phyloP scores from a whole-genome alignment of 2,888 invertebrate species.

The Rotaria macrura region DNA sequence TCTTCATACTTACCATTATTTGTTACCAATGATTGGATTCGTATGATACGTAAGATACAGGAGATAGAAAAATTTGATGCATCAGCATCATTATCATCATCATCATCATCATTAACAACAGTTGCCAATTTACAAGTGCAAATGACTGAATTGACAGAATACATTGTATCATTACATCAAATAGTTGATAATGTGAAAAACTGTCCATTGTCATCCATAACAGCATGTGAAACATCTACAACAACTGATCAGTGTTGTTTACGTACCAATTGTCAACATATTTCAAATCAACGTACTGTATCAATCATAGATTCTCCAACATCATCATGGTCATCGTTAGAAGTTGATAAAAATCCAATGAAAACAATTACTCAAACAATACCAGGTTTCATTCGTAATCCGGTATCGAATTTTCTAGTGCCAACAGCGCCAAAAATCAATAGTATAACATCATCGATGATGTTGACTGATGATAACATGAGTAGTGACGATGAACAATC shows the following conservation, averaged over 20 bases:
- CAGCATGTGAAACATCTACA: neutral
- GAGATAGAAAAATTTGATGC: neutral
- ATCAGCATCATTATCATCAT: too few relatives aligned
- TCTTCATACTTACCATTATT: neutral
- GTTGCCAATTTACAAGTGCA: neutral
- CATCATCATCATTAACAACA: neutral
- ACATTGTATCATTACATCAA: neutral
- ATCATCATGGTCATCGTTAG: neutral
- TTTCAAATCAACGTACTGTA: neutral
- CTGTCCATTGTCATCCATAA: neutral
- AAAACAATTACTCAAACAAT: neutral
- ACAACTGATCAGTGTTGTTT: neutral
- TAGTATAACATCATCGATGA: neutral
- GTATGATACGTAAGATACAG: neutral
- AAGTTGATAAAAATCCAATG: neutral
- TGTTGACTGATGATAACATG: neutral
- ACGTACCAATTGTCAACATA: neutral
- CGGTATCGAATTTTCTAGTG: conserved; percentile 4
- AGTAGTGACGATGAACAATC: neutral
- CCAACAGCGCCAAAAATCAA: neutral
- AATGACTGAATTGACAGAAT: neutral
- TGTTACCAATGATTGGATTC: neutral
- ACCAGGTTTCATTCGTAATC: conserved; percentile 1
- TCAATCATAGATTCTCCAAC: neutral
- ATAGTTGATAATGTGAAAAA: neutral